phyloP scores from a whole-genome alignment of 1,140 invertebrate species.

The Pseudomyrmex cubaensis region DNA sequence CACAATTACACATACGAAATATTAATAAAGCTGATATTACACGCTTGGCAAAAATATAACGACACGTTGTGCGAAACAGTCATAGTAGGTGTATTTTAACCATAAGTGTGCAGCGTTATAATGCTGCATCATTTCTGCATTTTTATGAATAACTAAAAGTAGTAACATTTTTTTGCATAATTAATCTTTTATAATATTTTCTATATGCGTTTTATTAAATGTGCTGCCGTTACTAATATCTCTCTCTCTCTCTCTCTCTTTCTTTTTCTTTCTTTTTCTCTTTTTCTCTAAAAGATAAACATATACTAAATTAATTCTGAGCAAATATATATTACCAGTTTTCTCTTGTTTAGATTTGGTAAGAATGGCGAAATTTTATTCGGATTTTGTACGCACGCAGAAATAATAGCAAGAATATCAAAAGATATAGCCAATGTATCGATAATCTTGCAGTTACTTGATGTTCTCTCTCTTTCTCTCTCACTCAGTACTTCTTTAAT shows the following conservation, averaged over 20 bases:
- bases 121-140: slow-evolving; percentile 26
- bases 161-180: slow-evolving; percentile 33
- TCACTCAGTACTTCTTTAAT: not conserved
- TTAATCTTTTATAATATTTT: slow-evolving; percentile 24
- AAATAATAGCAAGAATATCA: too few species aligned
- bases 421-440: not conserved
- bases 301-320: too few species aligned
- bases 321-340: too few species aligned
- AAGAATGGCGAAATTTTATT: not conserved
- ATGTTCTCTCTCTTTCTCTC: not conserved
- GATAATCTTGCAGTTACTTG: not conserved
- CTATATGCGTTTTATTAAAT: not conserved
- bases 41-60: slow-evolving; percentile 40
- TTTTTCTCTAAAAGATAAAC: too few species aligned
- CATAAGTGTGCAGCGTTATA: slow-evolving; percentile 27
- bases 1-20: slow-evolving; percentile 43
- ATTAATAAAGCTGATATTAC: slow-evolving; percentile 47
- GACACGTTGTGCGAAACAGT: slow-evolving; percentile 12
- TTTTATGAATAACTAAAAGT: slow-evolving; percentile 48
- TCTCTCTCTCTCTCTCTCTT: too few species aligned
- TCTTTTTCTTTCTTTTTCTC: too few species aligned
- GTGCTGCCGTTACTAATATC: not conserved
- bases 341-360: not conserved
- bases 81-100: slow-evolving; percentile 19
- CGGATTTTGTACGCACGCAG: not conserved